phyloP scores from a whole-genome alignment of 2,797 vertebrate species.

The Melanotaenia nigrans region DNA sequence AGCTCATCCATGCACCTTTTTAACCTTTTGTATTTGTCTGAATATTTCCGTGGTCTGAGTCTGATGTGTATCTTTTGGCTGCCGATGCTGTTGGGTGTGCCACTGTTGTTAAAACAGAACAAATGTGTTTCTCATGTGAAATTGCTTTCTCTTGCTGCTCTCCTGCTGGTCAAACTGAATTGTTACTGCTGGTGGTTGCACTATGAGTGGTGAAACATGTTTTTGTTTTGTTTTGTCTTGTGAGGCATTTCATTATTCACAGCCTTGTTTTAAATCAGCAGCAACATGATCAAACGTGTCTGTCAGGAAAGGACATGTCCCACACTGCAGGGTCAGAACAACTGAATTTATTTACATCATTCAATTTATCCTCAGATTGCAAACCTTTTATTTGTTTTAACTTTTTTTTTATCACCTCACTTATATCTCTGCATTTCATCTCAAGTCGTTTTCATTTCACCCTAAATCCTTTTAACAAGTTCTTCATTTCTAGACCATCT shows the following conservation, averaged over 20 bases:
- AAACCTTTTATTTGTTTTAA: not conserved
- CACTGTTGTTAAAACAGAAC: constrained; percentile 39
- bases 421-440: constrained; percentile 17
- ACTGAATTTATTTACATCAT: constrained; percentile 6
- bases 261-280: constrained; percentile 7
- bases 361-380: not conserved
- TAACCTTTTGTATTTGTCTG: constrained; percentile 4
- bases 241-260: constrained; percentile 22
- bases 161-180: constrained; percentile 36
- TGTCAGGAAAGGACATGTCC: not conserved
- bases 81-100: constrained; percentile 42
- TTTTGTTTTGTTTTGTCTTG: constrained; percentile 13
- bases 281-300: constrained; percentile 12
- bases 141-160: constrained; percentile 37
- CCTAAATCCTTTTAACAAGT: not conserved
- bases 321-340: constrained; percentile 18
- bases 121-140: constrained; percentile 39
- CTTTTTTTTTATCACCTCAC: not conserved
- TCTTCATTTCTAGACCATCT: constrained; percentile 11
- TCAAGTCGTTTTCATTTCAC: constrained; percentile 7
- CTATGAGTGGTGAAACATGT: constrained; percentile 19
- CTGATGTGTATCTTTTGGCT: constrained; percentile 30
- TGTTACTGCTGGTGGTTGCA: constrained; percentile 21
- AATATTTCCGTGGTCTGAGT: constrained; percentile 16
- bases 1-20: constrained; percentile 16